phyloP scores from a whole-genome alignment of 2,888 invertebrate species.

The Cryptosula pallasiana region DNA sequence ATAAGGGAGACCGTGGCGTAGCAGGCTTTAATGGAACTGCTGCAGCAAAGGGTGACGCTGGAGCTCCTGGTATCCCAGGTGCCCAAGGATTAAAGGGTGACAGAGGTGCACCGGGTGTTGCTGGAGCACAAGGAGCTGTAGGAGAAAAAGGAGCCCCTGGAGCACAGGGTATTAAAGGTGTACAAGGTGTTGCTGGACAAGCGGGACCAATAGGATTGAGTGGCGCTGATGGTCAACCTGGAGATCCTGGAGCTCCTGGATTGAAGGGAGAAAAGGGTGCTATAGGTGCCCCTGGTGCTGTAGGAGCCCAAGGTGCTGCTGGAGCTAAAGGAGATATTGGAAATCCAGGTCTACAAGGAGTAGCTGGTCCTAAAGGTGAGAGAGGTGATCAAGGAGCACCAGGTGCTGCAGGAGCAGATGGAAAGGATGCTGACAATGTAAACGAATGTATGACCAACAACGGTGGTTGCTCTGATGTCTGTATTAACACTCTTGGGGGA shows the following conservation, averaged over 20 bases:
- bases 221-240: slow-evolving; percentile 26
- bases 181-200: slow-evolving; percentile 24
- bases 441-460: slow-evolving; percentile 19
- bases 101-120: slow-evolving; percentile 26
- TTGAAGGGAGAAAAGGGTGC: slow-evolving; percentile 26
- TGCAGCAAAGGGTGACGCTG: slow-evolving; percentile 25
- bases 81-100: slow-evolving; percentile 26
- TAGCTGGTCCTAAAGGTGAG: slow-evolving; percentile 25
- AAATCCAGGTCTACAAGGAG: slow-evolving; percentile 26
- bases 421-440: slow-evolving; percentile 19
- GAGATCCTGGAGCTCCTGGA: slow-evolving; percentile 27
- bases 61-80: slow-evolving; percentile 27
- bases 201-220: slow-evolving; percentile 26
- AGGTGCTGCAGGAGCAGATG: slow-evolving; percentile 25
- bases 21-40: slow-evolving; percentile 26
- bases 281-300: slow-evolving; percentile 26
- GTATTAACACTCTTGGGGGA: slow-evolving; percentile 17
- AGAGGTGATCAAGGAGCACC: slow-evolving; percentile 24
- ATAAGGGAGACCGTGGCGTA: slow-evolving; percentile 16
- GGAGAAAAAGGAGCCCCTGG: slow-evolving; percentile 26
- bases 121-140: slow-evolving; percentile 27
- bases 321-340: slow-evolving; percentile 27
- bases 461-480: slow-evolving; percentile 16
- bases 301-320: slow-evolving; percentile 24
- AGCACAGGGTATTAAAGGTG: slow-evolving; percentile 24